Evolutionary conservation across 2,113 vertebrate genomes (phyloP), one percentile per base, ranked within the genome.

Genomic region (Triplophysa tibetana): DNA sequence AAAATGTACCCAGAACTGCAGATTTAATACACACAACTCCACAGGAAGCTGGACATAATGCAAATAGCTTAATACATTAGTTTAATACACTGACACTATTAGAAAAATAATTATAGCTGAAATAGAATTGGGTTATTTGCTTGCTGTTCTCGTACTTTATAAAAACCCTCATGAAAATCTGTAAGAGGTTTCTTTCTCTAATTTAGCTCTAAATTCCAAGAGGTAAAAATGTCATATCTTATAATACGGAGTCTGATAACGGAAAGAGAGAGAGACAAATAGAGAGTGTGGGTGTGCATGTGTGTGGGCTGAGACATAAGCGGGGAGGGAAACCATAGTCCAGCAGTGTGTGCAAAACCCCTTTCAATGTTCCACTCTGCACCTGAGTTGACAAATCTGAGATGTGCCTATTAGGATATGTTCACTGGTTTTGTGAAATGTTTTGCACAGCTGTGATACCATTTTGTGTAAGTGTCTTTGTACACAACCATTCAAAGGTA

Each of bases 311-410:
- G 48, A 64, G 74, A 75, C 17, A 64, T 67, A 77, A 33, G 45
- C 58, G 24, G 29, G 12, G 48, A 61, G 70, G 54, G 19, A 58
- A 58, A 58, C 54, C 19, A 63, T 12, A 67, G 52, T 60, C 63
- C 70, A 84, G 62, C 13, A 65, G 56, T 33, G 38, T 8, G n/a
- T 48, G 64, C 45, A 75, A 9, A 80, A 10, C 33, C 13, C 3
- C 26, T 62, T 68, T 63, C 54, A 68, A 43, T 82, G 66, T 69
- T 21, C 70, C 63, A 69, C 63, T 68, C 11, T 73, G 41, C 69
- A 73, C 63, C 41, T 38, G 23, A 78, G 62, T 26, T 75, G 63
- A 63, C 70, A 69, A 41, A 56, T 67, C 63, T 68, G 62, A 60
- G 43, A 17, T 21, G 10, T 61, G 63, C 29, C 52, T 64, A 81